Evolutionary conservation across 2,888 invertebrate species (phyloP).

Genomic region (Thera britannica): DNA sequence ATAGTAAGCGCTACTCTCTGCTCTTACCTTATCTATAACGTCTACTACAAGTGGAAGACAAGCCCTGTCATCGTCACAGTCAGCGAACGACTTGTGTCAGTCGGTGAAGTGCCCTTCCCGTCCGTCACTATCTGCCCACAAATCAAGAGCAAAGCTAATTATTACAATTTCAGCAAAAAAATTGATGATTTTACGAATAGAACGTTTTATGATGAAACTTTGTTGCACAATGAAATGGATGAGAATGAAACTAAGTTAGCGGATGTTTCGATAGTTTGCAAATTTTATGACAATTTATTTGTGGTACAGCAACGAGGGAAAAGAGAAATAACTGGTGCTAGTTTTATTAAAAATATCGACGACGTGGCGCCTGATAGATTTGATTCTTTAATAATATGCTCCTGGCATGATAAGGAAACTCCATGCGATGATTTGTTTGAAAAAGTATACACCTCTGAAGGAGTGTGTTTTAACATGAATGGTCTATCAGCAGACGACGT

Average conservation of each 20-base stretch:
- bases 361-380: slow-evolving; percentile 38
- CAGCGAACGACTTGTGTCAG: slow-evolving; percentile 54
- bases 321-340: slow-evolving; percentile 14
- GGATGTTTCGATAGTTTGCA: slow-evolving; percentile 12
- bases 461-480: slow-evolving; percentile 59
- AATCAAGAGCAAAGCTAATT: slow-evolving; percentile 45
- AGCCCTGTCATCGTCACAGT: slow-evolving; percentile 63
- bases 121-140: slow-evolving; percentile 62
- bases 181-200: neutral
- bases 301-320: neutral
- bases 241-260: neutral
- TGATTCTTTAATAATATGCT: slow-evolving; percentile 29
- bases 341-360: slow-evolving; percentile 6
- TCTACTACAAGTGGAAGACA: slow-evolving; percentile 57
- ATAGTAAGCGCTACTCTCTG: slow-evolving; percentile 52
- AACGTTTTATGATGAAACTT: neutral
- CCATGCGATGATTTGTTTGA: slow-evolving; percentile 34
- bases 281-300: neutral
- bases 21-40: slow-evolving; percentile 50
- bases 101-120: slow-evolving; percentile 62
- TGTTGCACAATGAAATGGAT: no score
- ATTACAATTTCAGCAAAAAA: slow-evolving; percentile 46
- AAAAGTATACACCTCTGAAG: slow-evolving; percentile 53
- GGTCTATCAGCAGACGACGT: slow-evolving; percentile 52
- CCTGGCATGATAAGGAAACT: slow-evolving; percentile 23